A percentile compares a stretch with the other conserved stretches of the same genome.
Conservation (phyloP, 2,888 invertebrate species). For the Polylopha cassiicola region DNA sequence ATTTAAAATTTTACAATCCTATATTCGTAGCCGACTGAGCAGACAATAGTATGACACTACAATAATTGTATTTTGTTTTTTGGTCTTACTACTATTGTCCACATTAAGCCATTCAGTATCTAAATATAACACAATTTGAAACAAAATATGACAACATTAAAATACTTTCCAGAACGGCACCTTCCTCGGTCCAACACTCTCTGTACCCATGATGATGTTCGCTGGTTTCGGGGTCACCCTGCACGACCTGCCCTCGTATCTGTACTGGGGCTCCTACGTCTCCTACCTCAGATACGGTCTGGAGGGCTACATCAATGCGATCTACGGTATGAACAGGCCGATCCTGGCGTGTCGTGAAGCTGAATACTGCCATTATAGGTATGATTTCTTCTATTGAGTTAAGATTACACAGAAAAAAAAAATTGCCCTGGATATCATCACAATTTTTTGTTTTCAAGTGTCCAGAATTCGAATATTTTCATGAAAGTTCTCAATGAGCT, state of each 20-base stretch:
- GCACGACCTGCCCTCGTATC: conserved; percentile 88
- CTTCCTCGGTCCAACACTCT: conserved; percentile 93
- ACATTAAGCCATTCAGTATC: too few relatives aligned
- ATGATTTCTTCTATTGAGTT: conserved; percentile 26
- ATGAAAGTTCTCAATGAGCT: too few relatives aligned
- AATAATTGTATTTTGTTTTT: too few relatives aligned
- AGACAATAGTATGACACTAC: too few relatives aligned
- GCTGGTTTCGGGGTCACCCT: conserved; percentile 96
- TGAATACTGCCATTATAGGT: conserved; percentile 88
- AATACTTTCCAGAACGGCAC: conserved; percentile 89
- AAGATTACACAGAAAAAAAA: background rate
- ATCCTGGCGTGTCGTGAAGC: conserved; percentile 86
- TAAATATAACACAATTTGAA: too few relatives aligned
- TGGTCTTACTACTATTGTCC: too few relatives aligned
- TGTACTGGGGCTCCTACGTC: conserved; percentile 94
- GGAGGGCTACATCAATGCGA: conserved; percentile 89
- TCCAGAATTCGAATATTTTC: too few relatives aligned
- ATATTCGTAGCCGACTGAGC: too few relatives aligned
- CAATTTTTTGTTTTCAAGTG: background rate
- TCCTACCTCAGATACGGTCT: conserved; percentile 94
- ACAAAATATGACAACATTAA: background rate
- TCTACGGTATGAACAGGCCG: conserved; percentile 88
- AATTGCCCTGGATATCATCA: background rate
- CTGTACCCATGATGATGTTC: conserved; percentile 97
- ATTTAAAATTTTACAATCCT: too few relatives aligned